Conservation (phyloP, 1,140 invertebrate genomes). For the Trichogramma pretiosum region DNA sequence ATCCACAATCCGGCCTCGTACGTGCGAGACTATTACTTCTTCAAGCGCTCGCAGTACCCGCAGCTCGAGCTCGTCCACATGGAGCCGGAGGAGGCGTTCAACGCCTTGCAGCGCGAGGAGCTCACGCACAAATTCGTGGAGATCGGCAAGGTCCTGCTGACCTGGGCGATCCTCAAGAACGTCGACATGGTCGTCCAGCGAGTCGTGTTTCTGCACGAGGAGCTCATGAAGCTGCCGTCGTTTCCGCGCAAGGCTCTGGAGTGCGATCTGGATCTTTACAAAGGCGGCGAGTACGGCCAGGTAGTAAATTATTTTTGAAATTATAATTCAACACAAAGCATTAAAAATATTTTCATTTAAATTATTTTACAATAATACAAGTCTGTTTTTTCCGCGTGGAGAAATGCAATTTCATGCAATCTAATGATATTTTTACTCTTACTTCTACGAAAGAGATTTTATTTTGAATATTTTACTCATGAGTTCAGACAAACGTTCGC, state of each 20-base stretch:
- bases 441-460: too few relatives aligned
- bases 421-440: too few relatives aligned
- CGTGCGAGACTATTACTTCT: conserved; percentile 97
- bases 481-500: too few relatives aligned
- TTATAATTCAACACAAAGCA: too few relatives aligned
- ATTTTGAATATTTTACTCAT: too few relatives aligned
- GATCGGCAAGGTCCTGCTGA: conserved; percentile 86
- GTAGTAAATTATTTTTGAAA: conserved; percentile 44
- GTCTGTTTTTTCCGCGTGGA: too few relatives aligned
- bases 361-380: too few relatives aligned
- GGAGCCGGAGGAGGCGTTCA: conserved; percentile 83
- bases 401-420: too few relatives aligned
- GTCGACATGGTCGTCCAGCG: conserved; percentile 89
- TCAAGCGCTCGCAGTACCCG: conserved; percentile 96
- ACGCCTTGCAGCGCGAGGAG: conserved; percentile 86
- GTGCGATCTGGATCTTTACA: conserved; percentile 89
- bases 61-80: conserved; percentile 92
- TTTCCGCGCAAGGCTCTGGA: conserved; percentile 97
- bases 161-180: conserved; percentile 84
- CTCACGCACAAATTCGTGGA: conserved; percentile 93
- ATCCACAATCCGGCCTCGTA: conserved; percentile 90
- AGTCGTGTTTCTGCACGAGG: conserved; percentile 98
- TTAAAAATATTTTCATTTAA: too few relatives aligned
- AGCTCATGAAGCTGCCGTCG: conserved; percentile 95
- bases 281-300: conserved; percentile 82